Conservation (phyloP, 2,113 vertebrate species). For the Illadopsis cleaveri region DNA sequence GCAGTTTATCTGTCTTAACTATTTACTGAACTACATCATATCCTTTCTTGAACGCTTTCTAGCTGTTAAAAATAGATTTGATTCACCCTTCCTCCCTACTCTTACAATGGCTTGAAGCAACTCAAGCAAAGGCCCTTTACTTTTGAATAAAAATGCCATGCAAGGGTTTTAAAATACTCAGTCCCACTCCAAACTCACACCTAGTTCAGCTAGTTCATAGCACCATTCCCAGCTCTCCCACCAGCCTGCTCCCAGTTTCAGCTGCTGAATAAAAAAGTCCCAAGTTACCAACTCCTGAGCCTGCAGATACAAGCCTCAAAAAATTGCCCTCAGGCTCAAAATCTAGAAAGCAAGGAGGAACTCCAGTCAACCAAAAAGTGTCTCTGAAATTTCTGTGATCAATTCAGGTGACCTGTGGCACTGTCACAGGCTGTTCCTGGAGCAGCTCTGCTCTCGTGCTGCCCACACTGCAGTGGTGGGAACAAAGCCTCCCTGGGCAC, state of each 20-base stretch:
- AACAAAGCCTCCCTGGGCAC: background rate
- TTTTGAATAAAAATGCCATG: background rate
- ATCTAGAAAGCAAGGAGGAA: background rate
- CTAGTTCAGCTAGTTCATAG: background rate
- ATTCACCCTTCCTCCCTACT: background rate
- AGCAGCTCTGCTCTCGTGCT: accelerated
- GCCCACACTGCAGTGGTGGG: accelerated
- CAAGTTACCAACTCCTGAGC: background rate
- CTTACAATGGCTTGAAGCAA: background rate
- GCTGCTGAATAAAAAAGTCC: background rate
- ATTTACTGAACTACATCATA: background rate
- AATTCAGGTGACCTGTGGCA: background rate
- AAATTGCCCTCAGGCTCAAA: background rate
- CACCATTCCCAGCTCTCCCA: background rate
- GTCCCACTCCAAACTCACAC: background rate
- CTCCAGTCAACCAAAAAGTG: background rate
- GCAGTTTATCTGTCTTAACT: background rate
- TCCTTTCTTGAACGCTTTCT: background rate
- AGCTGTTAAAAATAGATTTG: background rate
- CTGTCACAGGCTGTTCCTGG: background rate
- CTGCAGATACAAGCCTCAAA: background rate
- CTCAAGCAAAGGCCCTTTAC: background rate
- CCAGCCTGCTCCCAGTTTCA: background rate
- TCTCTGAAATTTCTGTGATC: background rate
- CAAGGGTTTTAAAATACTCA: background rate